Evolutionary conservation across 2,797 vertebrate species (phyloP).

Genomic region (Tympanoctomys barrerae): DNA sequence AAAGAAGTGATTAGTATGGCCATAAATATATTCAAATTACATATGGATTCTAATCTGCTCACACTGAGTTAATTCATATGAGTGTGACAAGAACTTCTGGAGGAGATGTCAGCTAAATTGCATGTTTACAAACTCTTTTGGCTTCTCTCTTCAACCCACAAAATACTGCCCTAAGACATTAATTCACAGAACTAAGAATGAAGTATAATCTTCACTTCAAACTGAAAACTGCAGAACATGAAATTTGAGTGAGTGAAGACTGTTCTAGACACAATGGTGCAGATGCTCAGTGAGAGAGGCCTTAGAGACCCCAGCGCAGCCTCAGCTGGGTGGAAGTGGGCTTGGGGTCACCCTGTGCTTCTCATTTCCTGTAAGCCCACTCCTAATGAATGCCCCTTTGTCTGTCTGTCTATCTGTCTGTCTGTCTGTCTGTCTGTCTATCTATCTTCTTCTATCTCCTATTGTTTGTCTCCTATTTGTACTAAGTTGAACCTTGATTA

Average conservation of each 20-base stretch:
- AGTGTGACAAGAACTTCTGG: slow-evolving; percentile 53
- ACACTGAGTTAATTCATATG: slow-evolving; percentile 60
- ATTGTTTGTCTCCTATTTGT: background rate
- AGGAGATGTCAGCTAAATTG: slow-evolving; percentile 62
- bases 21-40: slow-evolving; percentile 40
- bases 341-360: no score
- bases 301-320: background rate
- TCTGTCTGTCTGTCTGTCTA: background rate
- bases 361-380: background rate
- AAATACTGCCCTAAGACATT: background rate
- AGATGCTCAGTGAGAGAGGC: background rate
- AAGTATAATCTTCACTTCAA: background rate
- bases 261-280: background rate
- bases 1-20: slow-evolving; percentile 15
- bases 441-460: background rate
- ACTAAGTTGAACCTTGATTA: background rate
- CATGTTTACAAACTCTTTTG: slow-evolving; percentile 58
- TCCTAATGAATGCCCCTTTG: background rate
- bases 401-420: background rate
- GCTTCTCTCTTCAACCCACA: background rate
- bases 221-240: background rate
- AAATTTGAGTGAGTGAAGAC: background rate
- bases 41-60: slow-evolving; percentile 42
- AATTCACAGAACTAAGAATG: background rate
- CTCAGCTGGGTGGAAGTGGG: background rate